phyloP scores from a whole-genome alignment of 1,140 invertebrate genomes.

The Gryon sp. region DNA sequence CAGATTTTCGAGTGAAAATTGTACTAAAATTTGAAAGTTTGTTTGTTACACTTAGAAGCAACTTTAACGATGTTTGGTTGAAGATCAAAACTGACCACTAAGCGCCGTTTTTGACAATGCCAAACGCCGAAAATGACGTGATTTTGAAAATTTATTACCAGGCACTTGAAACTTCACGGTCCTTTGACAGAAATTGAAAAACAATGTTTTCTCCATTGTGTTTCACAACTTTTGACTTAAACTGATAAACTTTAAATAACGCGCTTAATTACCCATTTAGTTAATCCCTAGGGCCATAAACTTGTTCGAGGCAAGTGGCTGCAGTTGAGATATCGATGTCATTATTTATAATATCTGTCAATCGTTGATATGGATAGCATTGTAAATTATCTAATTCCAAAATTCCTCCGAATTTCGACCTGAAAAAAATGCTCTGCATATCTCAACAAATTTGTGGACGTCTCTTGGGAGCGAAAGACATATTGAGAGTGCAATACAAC shows the following conservation, averaged over 20 bases:
- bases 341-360: slow-evolving; percentile 52
- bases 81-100: neutral
- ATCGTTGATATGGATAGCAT: slow-evolving; percentile 38
- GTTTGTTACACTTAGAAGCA: too few species aligned
- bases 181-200: slow-evolving; percentile 25
- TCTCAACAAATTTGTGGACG: slow-evolving; percentile 10
- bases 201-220: slow-evolving; percentile 39
- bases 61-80: too few species aligned
- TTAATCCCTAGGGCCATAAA: slow-evolving; percentile 34
- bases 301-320: slow-evolving; percentile 12
- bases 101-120: neutral
- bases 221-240: slow-evolving; percentile 32
- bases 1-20: too few species aligned
- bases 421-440: slow-evolving; percentile 10
- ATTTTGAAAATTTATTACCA: slow-evolving; percentile 31
- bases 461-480: slow-evolving; percentile 9
- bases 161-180: slow-evolving; percentile 27
- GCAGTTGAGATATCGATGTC: slow-evolving; percentile 37
- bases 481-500: slow-evolving; percentile 26
- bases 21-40: too few species aligned
- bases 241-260: slow-evolving; percentile 30
- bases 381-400: slow-evolving; percentile 72
- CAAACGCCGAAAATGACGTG: neutral
- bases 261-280: slow-evolving; percentile 41
- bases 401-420: slow-evolving; percentile 45